Conservation (phyloP, 2,888 invertebrate species). For the Loripinus fragilis region DNA sequence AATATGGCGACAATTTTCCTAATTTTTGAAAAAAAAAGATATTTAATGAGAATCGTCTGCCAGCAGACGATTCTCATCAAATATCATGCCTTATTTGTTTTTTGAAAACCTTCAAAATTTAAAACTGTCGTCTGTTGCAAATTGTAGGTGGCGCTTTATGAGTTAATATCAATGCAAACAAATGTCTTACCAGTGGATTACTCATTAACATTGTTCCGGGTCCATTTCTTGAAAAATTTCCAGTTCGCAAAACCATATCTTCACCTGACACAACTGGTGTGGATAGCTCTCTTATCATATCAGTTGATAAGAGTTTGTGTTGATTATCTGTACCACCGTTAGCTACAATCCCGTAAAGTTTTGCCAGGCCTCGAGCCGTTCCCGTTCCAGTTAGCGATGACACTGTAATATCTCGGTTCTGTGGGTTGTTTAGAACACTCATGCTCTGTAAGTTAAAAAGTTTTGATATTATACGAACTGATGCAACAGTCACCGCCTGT, state of each 20-base stretch:
- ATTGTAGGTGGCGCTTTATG: too few relatives aligned
- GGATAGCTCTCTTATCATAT: slow-evolving; percentile 20
- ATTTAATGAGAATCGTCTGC: too few relatives aligned
- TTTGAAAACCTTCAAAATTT: too few relatives aligned
- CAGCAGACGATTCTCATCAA: too few relatives aligned
- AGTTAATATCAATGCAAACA: too few relatives aligned
- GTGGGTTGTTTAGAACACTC: slow-evolving; percentile 61
- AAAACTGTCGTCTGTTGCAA: too few relatives aligned
- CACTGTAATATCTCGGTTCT: slow-evolving; percentile 69
- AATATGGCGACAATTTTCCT: too few relatives aligned
- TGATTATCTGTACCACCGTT: slow-evolving; percentile 30
- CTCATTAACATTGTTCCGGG: neutral
- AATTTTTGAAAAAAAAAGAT: too few relatives aligned
- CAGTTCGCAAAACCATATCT: neutral
- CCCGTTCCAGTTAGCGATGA: slow-evolving; percentile 77
- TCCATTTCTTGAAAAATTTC: neutral
- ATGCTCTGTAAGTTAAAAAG: slow-evolving; percentile 3
- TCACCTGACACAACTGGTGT: slow-evolving; percentile 54
- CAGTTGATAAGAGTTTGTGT: slow-evolving; percentile 32
- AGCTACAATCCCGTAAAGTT: slow-evolving; percentile 58
- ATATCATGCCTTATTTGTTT: too few relatives aligned
- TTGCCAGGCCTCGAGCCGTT: slow-evolving; percentile 76
- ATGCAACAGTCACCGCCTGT: too few relatives aligned
- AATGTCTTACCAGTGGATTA: slow-evolving; percentile 30
- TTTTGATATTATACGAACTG: too few relatives aligned